phyloP scores from a whole-genome alignment of 2,797 vertebrate species.

The Amblyopsis hoosieri region DNA sequence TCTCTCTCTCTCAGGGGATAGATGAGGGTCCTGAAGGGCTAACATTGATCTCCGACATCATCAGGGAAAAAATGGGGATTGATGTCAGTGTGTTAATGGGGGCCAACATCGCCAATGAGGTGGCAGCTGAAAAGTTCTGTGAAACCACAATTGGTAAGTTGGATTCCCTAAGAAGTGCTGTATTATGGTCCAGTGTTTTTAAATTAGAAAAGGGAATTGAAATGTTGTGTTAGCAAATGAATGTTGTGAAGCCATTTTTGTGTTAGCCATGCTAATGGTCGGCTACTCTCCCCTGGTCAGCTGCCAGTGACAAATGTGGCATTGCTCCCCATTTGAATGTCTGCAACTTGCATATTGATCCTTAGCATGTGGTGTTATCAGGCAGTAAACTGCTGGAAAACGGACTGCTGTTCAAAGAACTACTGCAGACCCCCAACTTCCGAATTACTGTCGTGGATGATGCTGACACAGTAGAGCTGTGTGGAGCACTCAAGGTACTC shows the following conservation, averaged over 20 bases:
- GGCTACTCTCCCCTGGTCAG: background rate
- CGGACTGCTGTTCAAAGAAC: constrained; percentile 90
- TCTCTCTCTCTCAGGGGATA: constrained; percentile 74
- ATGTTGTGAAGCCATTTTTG: too few relatives aligned
- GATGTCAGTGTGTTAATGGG: constrained; percentile 94
- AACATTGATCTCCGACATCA: constrained; percentile 91
- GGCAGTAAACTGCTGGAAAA: constrained; percentile 87
- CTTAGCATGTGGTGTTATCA: constrained; percentile 45
- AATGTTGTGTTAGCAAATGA: too few relatives aligned
- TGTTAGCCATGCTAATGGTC: too few relatives aligned
- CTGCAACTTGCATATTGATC: too few relatives aligned
- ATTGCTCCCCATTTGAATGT: too few relatives aligned
- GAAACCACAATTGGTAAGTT: constrained; percentile 90
- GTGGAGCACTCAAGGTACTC: constrained; percentile 89
- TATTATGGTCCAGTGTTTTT: too few relatives aligned
- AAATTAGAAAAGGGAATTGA: too few relatives aligned
- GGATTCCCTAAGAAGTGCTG: too few relatives aligned
- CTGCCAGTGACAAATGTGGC: background rate
- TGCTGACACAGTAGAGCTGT: constrained; percentile 91
- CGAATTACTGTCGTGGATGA: constrained; percentile 90
- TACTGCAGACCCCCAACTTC: constrained; percentile 91
- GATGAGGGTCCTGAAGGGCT: constrained; percentile 88
- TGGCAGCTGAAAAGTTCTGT: constrained; percentile 91
- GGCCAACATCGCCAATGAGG: constrained; percentile 91
- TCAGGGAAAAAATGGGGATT: constrained; percentile 91